Evolutionary conservation across 2,797 vertebrate genomes (phyloP).

Genomic region (Gadopsis bispinosus): DNA sequence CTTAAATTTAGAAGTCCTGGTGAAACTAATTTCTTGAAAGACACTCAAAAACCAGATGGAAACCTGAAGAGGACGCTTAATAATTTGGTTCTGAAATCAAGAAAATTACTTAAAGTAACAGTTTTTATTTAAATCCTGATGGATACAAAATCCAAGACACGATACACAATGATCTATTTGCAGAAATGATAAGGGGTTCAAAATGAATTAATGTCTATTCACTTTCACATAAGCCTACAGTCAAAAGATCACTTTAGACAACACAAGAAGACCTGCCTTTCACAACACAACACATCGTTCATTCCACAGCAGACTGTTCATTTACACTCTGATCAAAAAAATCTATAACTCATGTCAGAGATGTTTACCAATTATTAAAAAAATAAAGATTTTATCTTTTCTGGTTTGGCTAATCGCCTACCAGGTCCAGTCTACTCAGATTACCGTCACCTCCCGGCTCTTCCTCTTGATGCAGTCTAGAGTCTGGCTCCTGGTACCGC

Average conservation of each 20-base stretch:
- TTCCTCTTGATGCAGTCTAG: conserved; percentile 89
- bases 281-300: not conserved
- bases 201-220: not conserved
- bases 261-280: not conserved
- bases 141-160: conserved; percentile 23
- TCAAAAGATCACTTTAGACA: not conserved
- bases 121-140: conserved; percentile 25
- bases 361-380: conserved; percentile 19
- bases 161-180: not conserved
- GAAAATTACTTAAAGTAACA: not conserved
- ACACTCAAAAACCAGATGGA: not conserved
- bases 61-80: not conserved
- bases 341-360: not conserved
- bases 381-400: conserved; percentile 5
- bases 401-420: not conserved
- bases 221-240: not conserved
- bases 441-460: conserved; percentile 87
- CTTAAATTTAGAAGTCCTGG: fast-evolving
- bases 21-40: not conserved
- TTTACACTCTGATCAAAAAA: not conserved
- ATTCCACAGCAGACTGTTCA: not conserved
- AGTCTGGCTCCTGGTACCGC: conserved; percentile 79
- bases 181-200: not conserved
- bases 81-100: not conserved
- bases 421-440: conserved; percentile 64